A percentile compares a stretch with the other conserved stretches of the same genome.
Evolutionary conservation across 2,797 vertebrate genomes (phyloP).

Genomic region (Sternotherus odoratus): DNA sequence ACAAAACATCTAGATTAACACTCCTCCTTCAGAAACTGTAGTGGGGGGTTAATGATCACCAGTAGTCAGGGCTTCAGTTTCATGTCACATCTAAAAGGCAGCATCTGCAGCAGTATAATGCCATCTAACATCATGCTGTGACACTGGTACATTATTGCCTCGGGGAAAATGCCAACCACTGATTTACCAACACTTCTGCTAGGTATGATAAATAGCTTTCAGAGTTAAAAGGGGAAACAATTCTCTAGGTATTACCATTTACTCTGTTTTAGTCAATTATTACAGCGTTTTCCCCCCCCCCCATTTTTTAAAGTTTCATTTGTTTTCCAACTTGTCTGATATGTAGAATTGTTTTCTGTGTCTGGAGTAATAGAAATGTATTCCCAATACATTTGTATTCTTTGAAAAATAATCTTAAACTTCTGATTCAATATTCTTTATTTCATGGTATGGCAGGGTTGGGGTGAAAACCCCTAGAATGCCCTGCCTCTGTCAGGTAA

Average conservation of each 20-base stretch:
- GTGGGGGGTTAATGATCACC: neutral
- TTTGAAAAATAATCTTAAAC: neutral
- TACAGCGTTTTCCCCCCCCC: accelerated
- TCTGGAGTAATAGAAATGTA: accelerated
- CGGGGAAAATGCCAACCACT: neutral
- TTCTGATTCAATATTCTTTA: neutral
- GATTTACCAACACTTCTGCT: neutral
- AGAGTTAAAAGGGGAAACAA: conserved; percentile 6
- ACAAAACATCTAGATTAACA: neutral
- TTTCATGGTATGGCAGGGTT: too few relatives aligned
- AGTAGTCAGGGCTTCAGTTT: neutral
- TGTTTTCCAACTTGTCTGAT: neutral
- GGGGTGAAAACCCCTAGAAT: too few relatives aligned
- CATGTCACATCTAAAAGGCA: neutral
- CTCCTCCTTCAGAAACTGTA: neutral
- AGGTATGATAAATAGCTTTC: neutral
- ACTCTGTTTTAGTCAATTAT: neutral
- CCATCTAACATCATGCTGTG: neutral
- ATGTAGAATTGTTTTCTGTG: neutral
- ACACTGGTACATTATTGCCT: neutral
- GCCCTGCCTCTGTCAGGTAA: too few relatives aligned
- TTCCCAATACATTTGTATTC: neutral
- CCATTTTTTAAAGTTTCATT: neutral
- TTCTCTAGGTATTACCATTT: neutral
- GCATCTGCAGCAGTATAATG: neutral